Conservation (phyloP, 35 echinoderm and acorn worm species). For the Ophiothrix spiculata region DNA sequence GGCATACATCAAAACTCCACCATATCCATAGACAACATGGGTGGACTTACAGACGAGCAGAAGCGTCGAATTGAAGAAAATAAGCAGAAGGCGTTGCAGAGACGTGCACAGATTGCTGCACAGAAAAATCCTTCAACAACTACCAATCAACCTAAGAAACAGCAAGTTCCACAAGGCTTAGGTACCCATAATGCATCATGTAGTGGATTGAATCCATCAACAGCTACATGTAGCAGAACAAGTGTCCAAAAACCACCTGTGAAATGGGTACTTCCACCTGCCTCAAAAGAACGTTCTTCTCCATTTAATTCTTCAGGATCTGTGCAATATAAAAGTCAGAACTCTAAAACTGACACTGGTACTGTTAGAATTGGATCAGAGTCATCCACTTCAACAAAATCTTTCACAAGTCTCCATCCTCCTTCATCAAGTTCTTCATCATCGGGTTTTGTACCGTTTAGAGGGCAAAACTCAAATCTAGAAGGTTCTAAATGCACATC, state of each 20-base stretch:
- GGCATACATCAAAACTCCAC: no score
- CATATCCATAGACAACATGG: no score
- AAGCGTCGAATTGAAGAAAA: conserved; percentile 76
- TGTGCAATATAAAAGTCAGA: no score
- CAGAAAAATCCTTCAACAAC: neutral
- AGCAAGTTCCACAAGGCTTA: neutral
- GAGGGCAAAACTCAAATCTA: no score
- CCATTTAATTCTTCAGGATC: no score
- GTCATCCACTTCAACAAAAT: neutral
- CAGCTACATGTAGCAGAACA: neutral
- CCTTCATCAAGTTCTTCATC: no score
- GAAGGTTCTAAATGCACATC: no score
- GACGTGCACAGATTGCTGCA: conserved; percentile 29
- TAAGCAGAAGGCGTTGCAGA: conserved; percentile 42
- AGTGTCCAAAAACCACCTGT: no score
- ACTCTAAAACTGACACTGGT: neutral
- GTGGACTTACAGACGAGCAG: conserved; percentile 57
- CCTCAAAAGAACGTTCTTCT: no score
- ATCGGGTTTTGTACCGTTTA: no score
- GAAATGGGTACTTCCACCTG: no score
- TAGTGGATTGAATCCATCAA: neutral
- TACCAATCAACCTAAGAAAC: neutral
- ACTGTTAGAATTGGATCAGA: neutral
- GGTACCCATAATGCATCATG: neutral
- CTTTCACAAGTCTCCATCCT: neutral